Evolutionary conservation across 2,113 vertebrate species (phyloP), one percentile per base, ranked within the genome.

Genomic region (Atrichornis clamosus): DNA sequence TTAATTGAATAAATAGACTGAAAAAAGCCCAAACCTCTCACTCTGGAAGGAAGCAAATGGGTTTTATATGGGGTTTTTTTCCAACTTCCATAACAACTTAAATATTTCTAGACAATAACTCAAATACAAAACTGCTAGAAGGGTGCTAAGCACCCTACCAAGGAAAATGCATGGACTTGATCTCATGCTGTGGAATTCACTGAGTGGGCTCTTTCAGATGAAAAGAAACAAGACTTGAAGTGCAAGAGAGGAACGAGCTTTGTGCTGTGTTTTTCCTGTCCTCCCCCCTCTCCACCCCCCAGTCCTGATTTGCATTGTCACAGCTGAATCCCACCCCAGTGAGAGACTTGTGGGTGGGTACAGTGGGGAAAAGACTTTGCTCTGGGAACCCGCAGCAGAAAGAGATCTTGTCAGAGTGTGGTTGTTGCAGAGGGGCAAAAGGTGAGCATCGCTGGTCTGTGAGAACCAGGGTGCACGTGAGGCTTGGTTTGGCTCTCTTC

Each of bases 381-480:
- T n/a, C 62, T 74, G 64, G 64, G 93, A 93, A 50, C 55, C 22
- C 1, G 0, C 6, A 21, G 56, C 59, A 72, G 64, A 59, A 60
- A 7, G 65, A 76, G 83, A 69, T 90, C 28, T 50, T 86, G 52
- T 67, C 20, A 0, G 53, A 9, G 39, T 1, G 41, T 67, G 52
- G 47, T 39, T 73, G 49, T n/a, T 59, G 35, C 26, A 59, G 4
- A 3, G 23, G 87, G 84, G 94, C 87, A n/a, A 39, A 28, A 92
- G 85, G 92, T 93, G 87, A 94, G 46, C 5, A 0, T 10, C 0
- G 6, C 46, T 20, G 63, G 58, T 21, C 63, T 37, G 33, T 7
- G 46, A 46, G 75, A 37, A 6, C 30, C 63, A 37, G 49, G 20
- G 49, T n/a, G n/a, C 6, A 0, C 0, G 0, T 2, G 22, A 28